Conservation (phyloP, 92 coral and sea anemone species). For the Diadumene lineata region DNA sequence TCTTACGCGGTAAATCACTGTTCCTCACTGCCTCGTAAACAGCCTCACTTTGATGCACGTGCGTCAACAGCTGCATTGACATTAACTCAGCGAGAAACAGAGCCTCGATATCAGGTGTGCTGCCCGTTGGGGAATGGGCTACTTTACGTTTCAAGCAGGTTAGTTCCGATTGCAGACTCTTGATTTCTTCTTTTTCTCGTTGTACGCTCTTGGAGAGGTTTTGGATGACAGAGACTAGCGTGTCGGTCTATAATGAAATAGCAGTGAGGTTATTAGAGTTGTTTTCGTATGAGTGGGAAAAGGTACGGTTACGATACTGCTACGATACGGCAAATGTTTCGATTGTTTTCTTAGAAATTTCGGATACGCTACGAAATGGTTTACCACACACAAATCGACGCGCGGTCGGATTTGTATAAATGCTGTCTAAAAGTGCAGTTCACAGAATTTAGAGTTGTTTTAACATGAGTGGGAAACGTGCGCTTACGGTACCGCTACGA, state of each 20-base stretch:
- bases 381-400: no score
- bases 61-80: constrained; percentile 78
- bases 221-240: constrained; percentile 80
- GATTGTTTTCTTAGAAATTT: no score
- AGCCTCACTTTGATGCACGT: constrained; percentile 64
- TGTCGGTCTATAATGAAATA: constrained; percentile 46
- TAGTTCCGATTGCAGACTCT: constrained; percentile 73
- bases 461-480: no score
- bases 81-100: constrained; percentile 79
- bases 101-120: constrained; percentile 78
- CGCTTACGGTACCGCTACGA: no score
- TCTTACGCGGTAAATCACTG: constrained; percentile 48
- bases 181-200: constrained; percentile 81
- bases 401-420: no score
- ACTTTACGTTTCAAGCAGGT: constrained; percentile 77
- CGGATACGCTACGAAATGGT: no score
- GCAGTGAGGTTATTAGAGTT: not conserved
- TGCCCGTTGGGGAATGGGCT: constrained; percentile 67
- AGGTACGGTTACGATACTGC: no score
- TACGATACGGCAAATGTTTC: no score
- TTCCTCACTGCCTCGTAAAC: constrained; percentile 41
- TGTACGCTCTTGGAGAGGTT: constrained; percentile 89
- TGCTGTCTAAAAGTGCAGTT: no score
- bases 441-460: no score
- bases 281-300: no score